Evolutionary conservation across 1,140 invertebrate genomes (phyloP), one percentile per base, ranked within the genome.

Genomic region (Zaprionus africanus): DNA sequence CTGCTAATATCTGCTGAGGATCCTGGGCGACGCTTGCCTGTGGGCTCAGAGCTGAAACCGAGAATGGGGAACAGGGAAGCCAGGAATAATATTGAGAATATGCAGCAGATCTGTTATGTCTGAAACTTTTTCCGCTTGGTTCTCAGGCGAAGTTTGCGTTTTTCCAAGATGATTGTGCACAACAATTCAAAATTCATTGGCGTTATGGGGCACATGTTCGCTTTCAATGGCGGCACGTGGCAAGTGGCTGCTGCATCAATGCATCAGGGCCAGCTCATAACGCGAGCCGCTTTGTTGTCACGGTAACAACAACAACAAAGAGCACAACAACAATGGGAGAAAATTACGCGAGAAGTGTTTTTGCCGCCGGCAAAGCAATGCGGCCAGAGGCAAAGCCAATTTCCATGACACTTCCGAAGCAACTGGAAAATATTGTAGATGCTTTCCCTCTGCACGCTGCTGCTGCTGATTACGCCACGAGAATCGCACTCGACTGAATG

Each of bases 81-180:
- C 53, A 56, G 61, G 38, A 49, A 56, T 11, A 22, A 22, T 22
- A 22, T 22, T 22, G 22, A 2, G n/a, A 34, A 34, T 34, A 34
- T 11, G 31, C 31, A 76, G 46, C 34, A 41, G 51, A 51, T 51
- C 9, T 19, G 79, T 73, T 92, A 92, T 77, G 90, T 92, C 51
- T 78, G 84, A 46, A 80, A 76, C 90, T 92, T 92, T 92, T 92
- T 92, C 43, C 91, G 76, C 59, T 91, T 92, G 43, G 91, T 82
- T 73, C 85, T 70, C 7, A 81, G 79, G 34, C 91, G 91, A 54
- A 87, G 63, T 78, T 92, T 92, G 46, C 80, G 81, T 73, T 92
- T 92, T 64, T 87, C 91, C 73, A 92, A 79, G 69, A 92, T 92
- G 60, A 86, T 91, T 74, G 79, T 84, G 72, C 67, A 76, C 73